Conservation (phyloP, 1,140 invertebrate species). For the Cylas formicarius region DNA sequence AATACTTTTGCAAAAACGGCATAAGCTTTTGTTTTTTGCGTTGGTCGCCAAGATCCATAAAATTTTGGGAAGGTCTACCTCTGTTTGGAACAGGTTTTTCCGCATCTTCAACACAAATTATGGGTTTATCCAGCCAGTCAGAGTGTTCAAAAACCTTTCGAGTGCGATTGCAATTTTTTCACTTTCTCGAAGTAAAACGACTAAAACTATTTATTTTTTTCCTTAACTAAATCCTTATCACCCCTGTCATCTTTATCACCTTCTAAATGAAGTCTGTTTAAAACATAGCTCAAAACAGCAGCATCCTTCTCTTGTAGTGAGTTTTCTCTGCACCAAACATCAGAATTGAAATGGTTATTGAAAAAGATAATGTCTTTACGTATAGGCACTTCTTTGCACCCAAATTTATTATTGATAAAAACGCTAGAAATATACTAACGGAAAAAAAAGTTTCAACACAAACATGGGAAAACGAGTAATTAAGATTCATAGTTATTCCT, state of each 20-base stretch:
- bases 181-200: neutral
- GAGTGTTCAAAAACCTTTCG: neutral
- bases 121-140: neutral
- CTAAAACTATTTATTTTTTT: constrained; percentile 2
- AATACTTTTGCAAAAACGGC: too few species aligned
- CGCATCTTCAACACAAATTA: neutral
- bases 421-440: neutral
- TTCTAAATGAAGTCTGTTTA: neutral
- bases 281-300: constrained; percentile 1
- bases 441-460: constrained; percentile 2
- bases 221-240: neutral
- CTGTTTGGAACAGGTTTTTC: neutral
- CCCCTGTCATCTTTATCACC: too few species aligned
- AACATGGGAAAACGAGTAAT: neutral
- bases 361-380: constrained; percentile 1
- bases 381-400: constrained; percentile 2
- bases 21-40: too few species aligned
- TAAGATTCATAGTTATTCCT: too few species aligned
- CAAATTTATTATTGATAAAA: constrained; percentile 1
- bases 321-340: constrained; percentile 1
- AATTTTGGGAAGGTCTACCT: too few species aligned
- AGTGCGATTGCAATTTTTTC: constrained; percentile 4
- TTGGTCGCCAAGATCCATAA: too few species aligned
- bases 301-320: neutral
- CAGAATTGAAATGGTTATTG: neutral